These are phyloP conservation scores for Fragum whitleyi DNA, from an alignment of 2,888 invertebrate species.

Conservation along the genomic window DNA sequence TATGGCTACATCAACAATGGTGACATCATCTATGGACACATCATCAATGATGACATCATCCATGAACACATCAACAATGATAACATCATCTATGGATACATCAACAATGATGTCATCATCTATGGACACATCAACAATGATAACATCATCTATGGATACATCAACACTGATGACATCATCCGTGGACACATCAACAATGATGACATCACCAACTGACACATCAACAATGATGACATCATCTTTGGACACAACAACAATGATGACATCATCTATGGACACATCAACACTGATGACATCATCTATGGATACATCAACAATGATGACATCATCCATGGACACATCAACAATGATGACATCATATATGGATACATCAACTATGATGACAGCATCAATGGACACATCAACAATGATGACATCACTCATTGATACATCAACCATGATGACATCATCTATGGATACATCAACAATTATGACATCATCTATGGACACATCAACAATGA, in stretches of 20 bases:
- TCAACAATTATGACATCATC: background rate
- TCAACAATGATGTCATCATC: constrained; percentile 12
- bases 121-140: background rate
- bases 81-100: background rate
- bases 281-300: background rate
- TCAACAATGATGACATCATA: background rate
- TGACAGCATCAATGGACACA: background rate
- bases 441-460: background rate
- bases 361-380: constrained; percentile 1
- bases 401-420: background rate
- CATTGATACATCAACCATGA: background rate
- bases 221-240: background rate
- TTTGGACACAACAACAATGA: background rate
- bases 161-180: background rate
- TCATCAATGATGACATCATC: background rate
- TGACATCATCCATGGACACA: background rate
- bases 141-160: background rate
- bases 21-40: background rate
- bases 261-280: background rate
- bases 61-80: background rate
- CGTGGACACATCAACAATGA: background rate
- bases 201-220: background rate
- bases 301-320: background rate
- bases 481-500: background rate
- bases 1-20: background rate